Evolutionary conservation across 2,113 vertebrate species (phyloP).

Genomic region (Ptilorrhoa leucosticta): DNA sequence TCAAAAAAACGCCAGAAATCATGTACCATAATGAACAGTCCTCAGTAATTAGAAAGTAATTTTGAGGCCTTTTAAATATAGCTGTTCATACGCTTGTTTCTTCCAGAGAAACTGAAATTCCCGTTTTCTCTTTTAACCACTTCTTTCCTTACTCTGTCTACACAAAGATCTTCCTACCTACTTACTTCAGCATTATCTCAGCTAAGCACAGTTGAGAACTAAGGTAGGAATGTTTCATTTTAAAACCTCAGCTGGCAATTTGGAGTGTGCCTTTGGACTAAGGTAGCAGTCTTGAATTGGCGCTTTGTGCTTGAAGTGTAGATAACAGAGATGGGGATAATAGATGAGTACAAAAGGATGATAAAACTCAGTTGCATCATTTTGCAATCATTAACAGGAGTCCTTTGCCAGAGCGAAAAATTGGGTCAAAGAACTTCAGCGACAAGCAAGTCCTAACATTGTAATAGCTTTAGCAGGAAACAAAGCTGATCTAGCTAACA

Average conservation of each 20-base stretch:
- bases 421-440: constrained; percentile 99
- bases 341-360: background rate
- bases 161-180: background rate
- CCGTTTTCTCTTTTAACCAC: background rate
- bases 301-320: background rate
- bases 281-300: background rate
- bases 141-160: background rate
- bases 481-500: constrained; percentile 95
- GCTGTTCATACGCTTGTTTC: background rate
- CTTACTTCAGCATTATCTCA: background rate
- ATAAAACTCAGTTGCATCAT: constrained; percentile 39
- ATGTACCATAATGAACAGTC: background rate
- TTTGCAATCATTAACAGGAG: constrained; percentile 81
- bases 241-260: background rate
- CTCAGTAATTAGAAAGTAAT: background rate
- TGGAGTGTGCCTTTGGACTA: background rate
- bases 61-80: background rate
- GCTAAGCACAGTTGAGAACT: background rate
- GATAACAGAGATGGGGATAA: constrained; percentile 3
- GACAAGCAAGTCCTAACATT: constrained; percentile 98
- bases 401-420: constrained; percentile 98
- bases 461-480: constrained; percentile 99
- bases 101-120: background rate
- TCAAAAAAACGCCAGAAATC: background rate
- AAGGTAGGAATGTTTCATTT: background rate